phyloP scores from a whole-genome alignment of 2,797 vertebrate species.

The Siniperca undulata region DNA sequence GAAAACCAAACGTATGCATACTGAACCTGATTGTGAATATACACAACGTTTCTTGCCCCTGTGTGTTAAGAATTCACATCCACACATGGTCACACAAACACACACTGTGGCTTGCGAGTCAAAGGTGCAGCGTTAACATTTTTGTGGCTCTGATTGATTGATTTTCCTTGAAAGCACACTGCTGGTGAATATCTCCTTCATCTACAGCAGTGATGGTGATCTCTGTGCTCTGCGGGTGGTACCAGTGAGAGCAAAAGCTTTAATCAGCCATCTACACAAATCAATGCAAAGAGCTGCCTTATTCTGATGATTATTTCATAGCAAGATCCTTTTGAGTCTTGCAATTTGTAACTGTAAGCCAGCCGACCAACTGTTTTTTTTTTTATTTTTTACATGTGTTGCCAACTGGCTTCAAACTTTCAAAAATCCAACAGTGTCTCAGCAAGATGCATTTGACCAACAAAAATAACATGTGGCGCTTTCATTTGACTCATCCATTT shows the following conservation, averaged over 20 bases:
- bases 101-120: constrained; percentile 21
- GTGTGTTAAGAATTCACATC: neutral
- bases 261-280: constrained; percentile 47
- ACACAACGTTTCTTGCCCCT: neutral
- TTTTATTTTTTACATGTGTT: neutral
- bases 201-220: constrained; percentile 43
- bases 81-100: constrained; percentile 9
- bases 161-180: constrained; percentile 65
- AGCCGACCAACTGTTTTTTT: neutral
- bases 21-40: neutral
- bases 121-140: constrained; percentile 56
- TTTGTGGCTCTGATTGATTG: constrained; percentile 57
- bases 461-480: constrained; percentile 13
- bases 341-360: neutral
- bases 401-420: constrained; percentile 23
- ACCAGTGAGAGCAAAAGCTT: constrained; percentile 43
- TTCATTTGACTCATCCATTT: constrained; percentile 44
- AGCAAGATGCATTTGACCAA: constrained; percentile 17
- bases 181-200: constrained; percentile 56
- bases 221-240: constrained; percentile 34
- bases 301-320: constrained; percentile 31
- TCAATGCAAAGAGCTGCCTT: constrained; percentile 32
- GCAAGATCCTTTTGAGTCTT: constrained; percentile 4
- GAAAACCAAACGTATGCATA: neutral
- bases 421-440: constrained; percentile 17